A percentile compares a stretch with the other conserved stretches of the same genome.
phyloP scores from a whole-genome alignment of 2,888 invertebrate genomes.

The Thymelicus lineola region DNA sequence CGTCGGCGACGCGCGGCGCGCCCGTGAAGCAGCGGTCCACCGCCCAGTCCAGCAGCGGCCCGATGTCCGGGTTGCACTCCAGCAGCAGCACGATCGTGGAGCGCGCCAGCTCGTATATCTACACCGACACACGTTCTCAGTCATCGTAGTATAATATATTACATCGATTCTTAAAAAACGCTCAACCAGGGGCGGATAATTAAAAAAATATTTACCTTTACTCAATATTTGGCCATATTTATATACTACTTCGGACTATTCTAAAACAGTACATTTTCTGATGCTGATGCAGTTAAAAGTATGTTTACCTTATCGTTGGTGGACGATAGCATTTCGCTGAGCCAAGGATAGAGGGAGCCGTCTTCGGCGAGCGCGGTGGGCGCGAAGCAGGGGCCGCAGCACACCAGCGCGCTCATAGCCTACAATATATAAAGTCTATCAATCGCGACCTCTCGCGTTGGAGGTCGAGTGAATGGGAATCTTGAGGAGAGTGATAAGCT shows the following conservation, averaged over 20 bases:
- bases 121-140: no score
- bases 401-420: slow-evolving; percentile 98
- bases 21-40: slow-evolving; percentile 99
- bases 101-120: slow-evolving; percentile 95
- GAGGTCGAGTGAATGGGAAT: no score
- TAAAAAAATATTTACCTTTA: no score
- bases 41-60: slow-evolving; percentile 97
- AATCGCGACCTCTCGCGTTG: no score
- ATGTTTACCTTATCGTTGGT: slow-evolving; percentile 91
- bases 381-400: slow-evolving; percentile 98
- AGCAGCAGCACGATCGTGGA: slow-evolving; percentile 97
- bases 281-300: no score
- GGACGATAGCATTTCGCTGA: slow-evolving; percentile 95
- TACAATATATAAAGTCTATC: slow-evolving; percentile 62
- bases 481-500: no score
- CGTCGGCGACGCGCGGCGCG: slow-evolving; percentile 95
- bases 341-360: slow-evolving; percentile 96
- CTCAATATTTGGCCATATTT: no score
- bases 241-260: no score
- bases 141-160: no score
- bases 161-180: no score
- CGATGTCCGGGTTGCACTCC: slow-evolving; percentile 97
- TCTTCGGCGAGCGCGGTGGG: slow-evolving; percentile 94
- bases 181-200: no score
- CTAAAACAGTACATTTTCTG: no score